phyloP scores from a whole-genome alignment of 2,888 invertebrate species.

The Spilosoma lubricipeda region DNA sequence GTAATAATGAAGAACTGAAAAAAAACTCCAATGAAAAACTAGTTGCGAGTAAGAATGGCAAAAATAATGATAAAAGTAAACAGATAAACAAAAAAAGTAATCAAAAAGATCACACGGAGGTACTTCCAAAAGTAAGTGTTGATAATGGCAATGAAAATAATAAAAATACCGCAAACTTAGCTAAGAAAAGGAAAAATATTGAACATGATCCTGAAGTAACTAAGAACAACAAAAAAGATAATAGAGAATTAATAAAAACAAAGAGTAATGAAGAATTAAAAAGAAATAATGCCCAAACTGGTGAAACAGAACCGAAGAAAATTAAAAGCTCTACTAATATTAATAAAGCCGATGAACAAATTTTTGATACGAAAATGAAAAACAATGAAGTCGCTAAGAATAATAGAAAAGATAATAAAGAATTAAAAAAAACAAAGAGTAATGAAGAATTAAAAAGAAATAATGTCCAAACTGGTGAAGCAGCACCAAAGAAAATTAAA shows the following conservation, averaged over 20 bases:
- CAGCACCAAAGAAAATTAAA: constrained; percentile 18
- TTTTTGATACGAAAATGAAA: not conserved
- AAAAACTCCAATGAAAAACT: constrained; percentile 13
- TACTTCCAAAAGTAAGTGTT: constrained; percentile 17
- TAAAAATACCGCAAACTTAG: constrained; percentile 13
- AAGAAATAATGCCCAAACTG: constrained; percentile 1
- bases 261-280: constrained; percentile 15
- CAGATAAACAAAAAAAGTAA: constrained; percentile 23
- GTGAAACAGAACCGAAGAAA: constrained; percentile 15
- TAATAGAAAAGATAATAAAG: constrained; percentile 24
- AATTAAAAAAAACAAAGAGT: constrained; percentile 16
- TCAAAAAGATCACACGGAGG: constrained; percentile 17
- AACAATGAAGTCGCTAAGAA: not conserved
- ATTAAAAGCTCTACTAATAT: constrained; percentile 11
- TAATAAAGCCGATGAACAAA: constrained; percentile 6
- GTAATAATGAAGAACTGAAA: constrained; percentile 8
- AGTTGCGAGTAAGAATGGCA: constrained; percentile 25
- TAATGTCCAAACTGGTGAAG: constrained; percentile 5
- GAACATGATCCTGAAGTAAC: constrained; percentile 2
- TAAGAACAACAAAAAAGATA: constrained; percentile 17
- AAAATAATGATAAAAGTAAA: constrained; percentile 3
- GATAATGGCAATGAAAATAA: constrained; percentile 24
- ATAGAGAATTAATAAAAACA: constrained; percentile 20
- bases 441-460: constrained; percentile 9
- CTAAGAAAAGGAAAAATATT: constrained; percentile 11